Evolutionary conservation across 2,888 invertebrate species (phyloP), one percentile per base, ranked within the genome.

Genomic region (Adela reaumurella): DNA sequence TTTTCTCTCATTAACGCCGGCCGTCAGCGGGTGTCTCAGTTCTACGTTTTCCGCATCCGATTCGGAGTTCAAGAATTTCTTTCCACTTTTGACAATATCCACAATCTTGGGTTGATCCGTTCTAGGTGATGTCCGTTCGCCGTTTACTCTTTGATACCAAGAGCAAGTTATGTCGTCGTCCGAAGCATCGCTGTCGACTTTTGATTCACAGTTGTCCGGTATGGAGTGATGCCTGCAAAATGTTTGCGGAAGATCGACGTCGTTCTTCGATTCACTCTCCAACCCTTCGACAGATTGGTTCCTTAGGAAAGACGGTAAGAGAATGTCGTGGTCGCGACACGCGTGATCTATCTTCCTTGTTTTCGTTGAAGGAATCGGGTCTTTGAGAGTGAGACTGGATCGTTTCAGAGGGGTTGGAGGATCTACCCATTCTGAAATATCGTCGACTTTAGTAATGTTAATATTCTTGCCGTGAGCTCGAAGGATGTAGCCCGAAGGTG

Each of bases 241-340:
- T 0, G 67, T 62, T 10, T 62, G 51, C 0, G 63, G 55, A 0
- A 59, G 46, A 29, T 64, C 62, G 1, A 58, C 52, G 17, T 65
- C 62, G n/a, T 57, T 57, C 51, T 68, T 68, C 54, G 57, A 61
- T 42, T 65, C 54, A 2, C 62, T 65, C 56, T 74, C 69, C 3
- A 74, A 62, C 0, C 70, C 77, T 50, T 77, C 77, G 0, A 67
- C 76, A 2, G 78, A 78, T 56, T 78, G 79, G 63, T 74, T 78
- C 18, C 79, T 59, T 1, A 74, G 64, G 62, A 77, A 80, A 29
- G 70, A 57, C 0, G 74, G 78, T 0, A 65, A 57, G 43, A 52
- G 43, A 19, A 51, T 49, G 17, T 51, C 48, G 1, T 19, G 45
- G 28, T 55, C 55, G 47, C 65, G 54, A 0, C 62, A 55, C 50